Percentiles rank a stretch among this genome's conserved stretches.
Conservation (phyloP, 2,888 invertebrate species). For the Danaus chrysippus region DNA sequence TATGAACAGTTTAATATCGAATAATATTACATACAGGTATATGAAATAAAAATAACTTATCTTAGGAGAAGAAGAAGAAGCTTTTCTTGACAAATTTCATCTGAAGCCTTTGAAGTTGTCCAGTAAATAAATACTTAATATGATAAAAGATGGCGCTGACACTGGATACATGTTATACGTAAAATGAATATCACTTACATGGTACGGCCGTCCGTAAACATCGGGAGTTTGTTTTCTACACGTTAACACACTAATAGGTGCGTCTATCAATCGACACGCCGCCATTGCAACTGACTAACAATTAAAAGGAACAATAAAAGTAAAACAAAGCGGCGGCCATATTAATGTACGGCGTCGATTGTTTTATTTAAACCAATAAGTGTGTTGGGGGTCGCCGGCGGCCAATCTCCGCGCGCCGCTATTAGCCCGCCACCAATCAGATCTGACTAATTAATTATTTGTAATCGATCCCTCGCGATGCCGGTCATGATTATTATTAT, state of each 20-base stretch:
- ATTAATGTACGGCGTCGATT: conserved; percentile 50
- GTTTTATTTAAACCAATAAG: conserved; percentile 64
- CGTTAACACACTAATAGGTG: neutral
- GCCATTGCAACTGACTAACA: conserved; percentile 53
- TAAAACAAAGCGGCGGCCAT: conserved; percentile 48
- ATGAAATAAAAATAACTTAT: too few species aligned
- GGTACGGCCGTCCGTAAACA: neutral
- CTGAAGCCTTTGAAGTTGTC: too few species aligned
- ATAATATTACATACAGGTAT: too few species aligned
- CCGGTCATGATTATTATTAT: neutral
- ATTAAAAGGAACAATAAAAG: conserved; percentile 10
- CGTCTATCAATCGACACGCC: conserved; percentile 31
- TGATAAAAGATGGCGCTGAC: too few species aligned
- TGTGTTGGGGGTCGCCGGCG: conserved; percentile 44
- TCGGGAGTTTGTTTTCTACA: neutral
- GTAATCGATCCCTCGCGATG: neutral
- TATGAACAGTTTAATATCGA: too few species aligned
- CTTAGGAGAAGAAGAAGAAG: too few species aligned
- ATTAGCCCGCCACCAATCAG: conserved; percentile 6
- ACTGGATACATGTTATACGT: too few species aligned
- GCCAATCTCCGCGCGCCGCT: conserved; percentile 51
- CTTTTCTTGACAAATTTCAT: too few species aligned
- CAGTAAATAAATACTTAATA: too few species aligned
- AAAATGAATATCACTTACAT: neutral
- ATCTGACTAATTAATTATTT: neutral